Evolutionary conservation across 2,888 invertebrate species (phyloP), one percentile per base, ranked within the genome.

Genomic region (Plutella xylostella): DNA sequence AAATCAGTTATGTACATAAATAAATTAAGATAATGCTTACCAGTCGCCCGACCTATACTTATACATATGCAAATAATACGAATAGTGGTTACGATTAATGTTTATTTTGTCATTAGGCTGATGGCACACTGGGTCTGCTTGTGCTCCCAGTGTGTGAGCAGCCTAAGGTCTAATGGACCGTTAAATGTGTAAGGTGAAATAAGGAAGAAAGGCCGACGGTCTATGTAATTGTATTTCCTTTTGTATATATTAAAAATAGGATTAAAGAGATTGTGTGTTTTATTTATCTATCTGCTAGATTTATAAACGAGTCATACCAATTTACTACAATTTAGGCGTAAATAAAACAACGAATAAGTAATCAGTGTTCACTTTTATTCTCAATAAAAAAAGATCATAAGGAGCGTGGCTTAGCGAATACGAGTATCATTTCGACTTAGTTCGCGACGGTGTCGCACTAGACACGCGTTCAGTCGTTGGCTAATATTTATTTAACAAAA

Each of bases 211-310:
- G 30, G 15, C 25, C 25, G 42, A 22, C 39, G 38, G 40, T 35
- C 44, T 42, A 35, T 42, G 56, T 55, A 51, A 55, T 57, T 65
- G 65, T 65, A 71, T 72, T 71, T 70, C 68, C 64, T 72, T 75
- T 75, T 76, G 74, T 76, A 73, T 74, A 74, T 75, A 76, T 72
- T 76, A 75, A 75, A 72, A 55, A 63, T 73, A 75, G 72, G 70
- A 66, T 69, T 67, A 63, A 69, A 67, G 31, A 51, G 18, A 20
- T 25, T 28, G 7, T 31, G 47, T 56, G 53, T 69, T 68, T 68
- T 43, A 62, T 65, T 68, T 48, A 2, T 21, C 17, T 19, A 40
- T 40, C 15, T n/a, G 20, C 21, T 35, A 4, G 31, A n/a, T 11
- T 9, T 11, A 31, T 31, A 6, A 6, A n/a, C 7, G 9, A 25